Conservation (phyloP, 2,113 vertebrate species). For the Anas platyrhynchos region DNA sequence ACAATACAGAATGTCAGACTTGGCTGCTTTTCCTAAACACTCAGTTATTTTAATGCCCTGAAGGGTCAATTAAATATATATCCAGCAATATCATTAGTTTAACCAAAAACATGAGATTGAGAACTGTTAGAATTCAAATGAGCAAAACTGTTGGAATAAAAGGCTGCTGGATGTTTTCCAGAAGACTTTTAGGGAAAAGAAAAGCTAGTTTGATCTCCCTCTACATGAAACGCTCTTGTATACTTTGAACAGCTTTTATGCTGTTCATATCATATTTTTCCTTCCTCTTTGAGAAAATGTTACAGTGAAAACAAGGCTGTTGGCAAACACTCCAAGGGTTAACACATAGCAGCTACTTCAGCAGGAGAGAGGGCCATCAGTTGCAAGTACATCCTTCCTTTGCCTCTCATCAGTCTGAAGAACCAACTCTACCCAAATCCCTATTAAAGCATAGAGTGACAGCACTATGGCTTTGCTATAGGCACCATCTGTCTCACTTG, state of each 20-base stretch:
- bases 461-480: not conserved
- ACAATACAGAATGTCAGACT: not conserved
- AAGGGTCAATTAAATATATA: slow-evolving; percentile 43
- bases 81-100: not conserved
- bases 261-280: not conserved
- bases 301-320: not conserved
- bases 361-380: not conserved
- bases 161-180: not conserved
- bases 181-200: not conserved
- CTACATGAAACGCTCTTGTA: not conserved
- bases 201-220: not conserved
- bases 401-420: not conserved
- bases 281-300: not conserved
- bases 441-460: not conserved
- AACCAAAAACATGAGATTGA: not conserved
- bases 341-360: not conserved
- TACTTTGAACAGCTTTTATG: not conserved
- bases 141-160: not conserved
- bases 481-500: not conserved
- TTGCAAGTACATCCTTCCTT: not conserved
- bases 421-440: not conserved
- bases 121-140: not conserved
- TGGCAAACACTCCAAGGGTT: not conserved
- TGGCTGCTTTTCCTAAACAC: slow-evolving; percentile 37
- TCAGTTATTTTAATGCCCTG: slow-evolving; percentile 25